Evolutionary conservation across 2,113 vertebrate genomes (phyloP), one percentile per base, ranked within the genome.

Genomic region (Donacobius atricapilla): DNA sequence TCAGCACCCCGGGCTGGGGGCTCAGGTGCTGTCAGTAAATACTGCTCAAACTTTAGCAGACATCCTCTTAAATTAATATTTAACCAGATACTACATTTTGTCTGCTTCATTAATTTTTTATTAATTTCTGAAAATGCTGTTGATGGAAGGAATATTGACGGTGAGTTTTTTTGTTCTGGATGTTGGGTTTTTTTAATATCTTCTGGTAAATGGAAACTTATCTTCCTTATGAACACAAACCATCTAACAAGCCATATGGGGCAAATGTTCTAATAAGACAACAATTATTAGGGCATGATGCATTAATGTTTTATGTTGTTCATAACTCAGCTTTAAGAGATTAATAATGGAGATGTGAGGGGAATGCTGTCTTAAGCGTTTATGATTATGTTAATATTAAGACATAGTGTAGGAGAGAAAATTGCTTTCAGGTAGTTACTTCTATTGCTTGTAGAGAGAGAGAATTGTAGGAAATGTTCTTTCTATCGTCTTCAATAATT

Each of bases 61-160:
- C 94, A 44, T 40, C 69, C 64, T 96, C 79, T 84, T 96, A 89
- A 96, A 98, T 98, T 91, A 98, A 98, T 98, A 98, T 98, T 98
- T 98, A 98, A 98, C 83, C 78, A 97, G 96, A 96, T 94, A 95
- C 93, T 98, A 78, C 94, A 77, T 98, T 97, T 97, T 97, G 96
- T 97, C 98, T 97, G 89, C 95, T 96, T 98, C 97, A 95, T 98
- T 96, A 97, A 97, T 98, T 96, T 98, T 98, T 98, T 96, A 98
- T 97, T 94, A 88, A 95, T 98, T 95, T 97, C 76, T 91, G 94
- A 96, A 97, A 97, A 97, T 76, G 61, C 75, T 92, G 80, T 94
- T 97, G 97, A 97, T 97, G 96, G 97, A 97, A 97, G 93, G 95
- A 83, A 96, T 95, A 96, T 92, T 96, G 97, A 97, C 94, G 66